Base-by-base conservation (phyloP, 64 coral and sea anemone species). In the Montipora sp. region DNA sequence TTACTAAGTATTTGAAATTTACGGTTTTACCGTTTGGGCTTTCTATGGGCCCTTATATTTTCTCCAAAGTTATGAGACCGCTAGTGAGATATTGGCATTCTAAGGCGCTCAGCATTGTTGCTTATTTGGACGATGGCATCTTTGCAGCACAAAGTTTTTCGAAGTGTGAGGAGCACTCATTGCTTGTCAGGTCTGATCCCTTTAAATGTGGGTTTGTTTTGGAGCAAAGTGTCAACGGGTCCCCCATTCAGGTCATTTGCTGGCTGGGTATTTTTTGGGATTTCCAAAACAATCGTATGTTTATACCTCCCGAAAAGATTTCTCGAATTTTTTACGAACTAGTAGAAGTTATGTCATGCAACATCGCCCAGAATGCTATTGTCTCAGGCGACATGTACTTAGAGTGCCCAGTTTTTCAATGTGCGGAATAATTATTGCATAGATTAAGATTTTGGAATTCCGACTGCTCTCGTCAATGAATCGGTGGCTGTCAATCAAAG, bases 1-100 rank as follows among this genome's bases (percentile, higher is more conserved):
- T 72, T 14, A 46, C 13, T 5, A 87, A 87, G 20, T 87, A 55
- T 55, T 55, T 55, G 5, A 55, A 55, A 55, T 55, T 87, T 48
- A 87, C 83, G 14, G 83, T 87, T 71, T 72, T 91, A 74, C 78
- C 89, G 27, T 91, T 91, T 74, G 79, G 89, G 23, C 48, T 83
- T 14, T 59, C 78, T 7, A 23, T 24, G 20, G 78, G 89, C 9
- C 89, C 78, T 16, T 83, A 83, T 69, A 83, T 91, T 91, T 91
- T 91, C 73, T 55, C 89, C 3, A 91, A 82, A 83, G 48, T 91
- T 66, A 73, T 83, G 68, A 82, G 89, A 72, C 49, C 60, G 4
- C 46, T 91, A 75, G 89, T 91, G 3, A 91, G 73, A 83, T 49
- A n/a, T 20, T 81, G 77, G 89, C 89, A 77, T 22, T 45, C 49